Evolutionary conservation across 2,797 vertebrate species (phyloP).

Genomic region (Tenualosa thibaudeaui): DNA sequence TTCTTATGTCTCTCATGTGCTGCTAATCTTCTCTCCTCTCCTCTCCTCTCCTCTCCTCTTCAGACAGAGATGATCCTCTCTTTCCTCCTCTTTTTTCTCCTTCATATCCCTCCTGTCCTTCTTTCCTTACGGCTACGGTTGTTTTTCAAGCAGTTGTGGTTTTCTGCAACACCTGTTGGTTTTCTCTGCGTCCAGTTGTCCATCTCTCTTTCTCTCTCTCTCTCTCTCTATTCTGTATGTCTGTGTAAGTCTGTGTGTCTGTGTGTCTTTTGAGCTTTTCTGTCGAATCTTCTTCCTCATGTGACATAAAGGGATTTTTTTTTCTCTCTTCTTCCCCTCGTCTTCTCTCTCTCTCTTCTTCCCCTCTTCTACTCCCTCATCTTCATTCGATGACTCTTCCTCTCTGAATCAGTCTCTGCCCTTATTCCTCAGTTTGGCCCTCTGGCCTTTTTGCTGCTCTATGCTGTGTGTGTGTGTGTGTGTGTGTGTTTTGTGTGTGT

Average conservation of each 20-base stretch:
- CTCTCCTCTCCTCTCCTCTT: not conserved
- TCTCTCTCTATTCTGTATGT: not conserved
- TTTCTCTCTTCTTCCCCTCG: not conserved
- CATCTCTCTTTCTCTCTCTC: not conserved
- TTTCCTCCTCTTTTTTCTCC: not conserved
- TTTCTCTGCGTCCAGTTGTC: not conserved
- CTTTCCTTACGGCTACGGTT: not conserved
- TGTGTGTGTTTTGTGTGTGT: slow-evolving; percentile 17
- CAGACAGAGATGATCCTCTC: not conserved
- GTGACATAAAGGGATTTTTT: not conserved
- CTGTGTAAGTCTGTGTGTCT: not conserved
- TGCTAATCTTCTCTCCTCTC: not conserved
- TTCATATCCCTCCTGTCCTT: not conserved
- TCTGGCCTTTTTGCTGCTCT: not conserved
- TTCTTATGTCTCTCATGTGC: slow-evolving; percentile 63
- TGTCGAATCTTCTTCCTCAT: not conserved
- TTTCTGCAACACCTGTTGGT: not conserved
- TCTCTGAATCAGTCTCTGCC: slow-evolving; percentile 40
- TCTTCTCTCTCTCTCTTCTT: slow-evolving; percentile 14
- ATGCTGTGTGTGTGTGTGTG: not conserved
- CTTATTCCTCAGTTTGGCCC: not conserved
- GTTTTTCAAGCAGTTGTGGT: not conserved
- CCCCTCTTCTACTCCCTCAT: not conserved
- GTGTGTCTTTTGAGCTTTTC: not conserved
- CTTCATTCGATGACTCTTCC: slow-evolving; percentile 30